A percentile compares a stretch with the other conserved stretches of the same genome.
phyloP scores from a whole-genome alignment of 2,797 vertebrate species.

The Botia almorhae region DNA sequence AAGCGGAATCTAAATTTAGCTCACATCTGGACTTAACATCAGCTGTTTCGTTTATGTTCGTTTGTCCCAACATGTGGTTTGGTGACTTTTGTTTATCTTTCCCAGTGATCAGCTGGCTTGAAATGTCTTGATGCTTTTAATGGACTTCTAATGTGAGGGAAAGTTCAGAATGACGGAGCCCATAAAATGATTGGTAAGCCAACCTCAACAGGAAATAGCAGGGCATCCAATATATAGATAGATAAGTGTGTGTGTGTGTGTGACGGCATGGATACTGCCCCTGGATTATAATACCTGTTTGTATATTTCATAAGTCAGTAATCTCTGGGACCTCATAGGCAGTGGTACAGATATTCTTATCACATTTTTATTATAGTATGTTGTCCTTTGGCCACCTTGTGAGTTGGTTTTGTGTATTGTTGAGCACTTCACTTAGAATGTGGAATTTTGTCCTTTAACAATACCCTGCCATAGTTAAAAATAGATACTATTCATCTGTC shows the following conservation, averaged over 20 bases:
- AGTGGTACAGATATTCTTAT: slow-evolving; percentile 43
- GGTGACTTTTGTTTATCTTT: slow-evolving; percentile 52
- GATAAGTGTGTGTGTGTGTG: slow-evolving; percentile 33
- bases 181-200: not conserved
- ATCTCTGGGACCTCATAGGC: not conserved
- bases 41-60: not conserved
- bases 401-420: not conserved
- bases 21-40: not conserved
- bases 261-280: slow-evolving; percentile 33
- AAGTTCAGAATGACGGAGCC: not conserved
- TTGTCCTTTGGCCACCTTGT: slow-evolving; percentile 7
- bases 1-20: not conserved
- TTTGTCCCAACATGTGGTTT: slow-evolving; percentile 36
- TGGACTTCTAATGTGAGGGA: slow-evolving; percentile 19
- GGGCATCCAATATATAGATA: slow-evolving; percentile 49
- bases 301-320: slow-evolving; percentile 7
- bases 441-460: slow-evolving; percentile 8
- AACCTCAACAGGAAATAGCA: slow-evolving; percentile 54
- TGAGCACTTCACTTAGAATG: not conserved
- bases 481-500: not conserved
- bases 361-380: slow-evolving; percentile 19
- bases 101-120: slow-evolving; percentile 7
- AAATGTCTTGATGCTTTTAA: slow-evolving; percentile 30
- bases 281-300: not conserved
- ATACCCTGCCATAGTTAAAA: not conserved